Evolutionary conservation across 2,113 vertebrate species (phyloP), one percentile per base, ranked within the genome.

Genomic region (Microtus pennsylvanicus): DNA sequence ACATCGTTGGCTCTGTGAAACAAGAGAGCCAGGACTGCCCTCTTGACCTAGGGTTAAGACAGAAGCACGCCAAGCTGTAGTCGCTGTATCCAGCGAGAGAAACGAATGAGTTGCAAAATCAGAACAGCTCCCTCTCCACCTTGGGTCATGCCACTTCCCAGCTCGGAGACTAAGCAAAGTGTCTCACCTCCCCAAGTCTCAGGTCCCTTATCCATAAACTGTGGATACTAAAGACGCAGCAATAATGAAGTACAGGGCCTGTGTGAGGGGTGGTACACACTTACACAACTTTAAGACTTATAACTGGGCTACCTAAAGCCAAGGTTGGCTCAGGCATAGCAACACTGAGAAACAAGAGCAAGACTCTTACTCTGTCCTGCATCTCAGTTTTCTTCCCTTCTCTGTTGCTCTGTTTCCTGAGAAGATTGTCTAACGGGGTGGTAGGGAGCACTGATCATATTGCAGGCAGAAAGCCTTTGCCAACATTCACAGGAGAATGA

Each of bases 161-260:
- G 78, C 58, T 89, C 9, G 80, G 45, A 91, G 35, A 22, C 67
- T 81, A 33, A 96, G 26, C 22, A 94, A 85, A 91, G 82, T 26
- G 45, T 10, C 65, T 83, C 42, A 17, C 4, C 21, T 78, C 74
- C 80, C 83, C 42, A 50, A 77, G 33, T 82, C 26, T 92, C 52
- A 1, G 16, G 61, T 17, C 26, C 81, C 58, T 65, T 38, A 63
- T 63, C 22, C 17, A 42, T 42, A 63, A 55, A 63, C 21, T 58
- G 26, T 13, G 30, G 16, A n/a, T 88, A 45, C 69, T 76, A 72
- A 72, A 17, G 22, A 67, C 65, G 22, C 72, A 45, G n/a, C 22
- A 52, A 87, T 74, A 83, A 87, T 47, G 0, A 72, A 61, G 52
- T 58, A 74, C 67, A 70, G 14, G 52, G 28, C 19, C 28, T 78